Conservation (phyloP, 2,797 vertebrate species). For the Tiaroga cobitis region DNA sequence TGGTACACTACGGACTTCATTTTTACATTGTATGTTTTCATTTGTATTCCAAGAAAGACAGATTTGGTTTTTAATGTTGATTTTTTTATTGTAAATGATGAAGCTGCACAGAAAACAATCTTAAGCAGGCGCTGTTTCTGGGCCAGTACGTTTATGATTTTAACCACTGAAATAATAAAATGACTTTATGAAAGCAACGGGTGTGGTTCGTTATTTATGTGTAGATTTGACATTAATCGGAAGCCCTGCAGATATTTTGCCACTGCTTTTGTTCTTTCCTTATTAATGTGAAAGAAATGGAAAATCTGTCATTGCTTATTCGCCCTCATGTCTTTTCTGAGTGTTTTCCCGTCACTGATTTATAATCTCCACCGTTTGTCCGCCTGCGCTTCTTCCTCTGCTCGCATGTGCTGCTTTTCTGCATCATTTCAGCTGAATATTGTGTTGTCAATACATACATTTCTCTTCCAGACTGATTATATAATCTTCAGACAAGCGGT, state of each 20-base stretch:
- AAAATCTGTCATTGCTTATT: background rate
- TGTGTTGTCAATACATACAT: background rate
- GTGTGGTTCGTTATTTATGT: constrained; percentile 66
- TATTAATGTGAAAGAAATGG: background rate
- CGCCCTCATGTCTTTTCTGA: background rate
- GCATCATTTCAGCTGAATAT: background rate
- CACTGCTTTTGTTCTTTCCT: background rate
- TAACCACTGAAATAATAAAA: constrained; percentile 88
- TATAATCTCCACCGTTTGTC: background rate
- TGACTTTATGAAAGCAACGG: constrained; percentile 75
- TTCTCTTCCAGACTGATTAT: background rate
- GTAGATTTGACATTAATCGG: background rate
- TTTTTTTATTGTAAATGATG: constrained; percentile 71
- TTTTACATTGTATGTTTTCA: constrained; percentile 68
- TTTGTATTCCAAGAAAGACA: constrained; percentile 66
- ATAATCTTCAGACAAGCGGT: background rate
- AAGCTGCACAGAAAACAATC: constrained; percentile 80
- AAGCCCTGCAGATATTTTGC: background rate
- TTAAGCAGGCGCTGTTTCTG: constrained; percentile 61
- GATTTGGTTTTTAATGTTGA: constrained; percentile 71
- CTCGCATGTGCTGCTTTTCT: background rate
- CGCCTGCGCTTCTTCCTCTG: background rate
- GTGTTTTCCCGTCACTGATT: background rate
- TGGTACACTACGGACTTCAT: constrained; percentile 74
- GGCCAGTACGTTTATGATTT: constrained; percentile 74